Evolutionary conservation across 2,113 vertebrate genomes (phyloP).

Genomic region (Tetrao urogallus): DNA sequence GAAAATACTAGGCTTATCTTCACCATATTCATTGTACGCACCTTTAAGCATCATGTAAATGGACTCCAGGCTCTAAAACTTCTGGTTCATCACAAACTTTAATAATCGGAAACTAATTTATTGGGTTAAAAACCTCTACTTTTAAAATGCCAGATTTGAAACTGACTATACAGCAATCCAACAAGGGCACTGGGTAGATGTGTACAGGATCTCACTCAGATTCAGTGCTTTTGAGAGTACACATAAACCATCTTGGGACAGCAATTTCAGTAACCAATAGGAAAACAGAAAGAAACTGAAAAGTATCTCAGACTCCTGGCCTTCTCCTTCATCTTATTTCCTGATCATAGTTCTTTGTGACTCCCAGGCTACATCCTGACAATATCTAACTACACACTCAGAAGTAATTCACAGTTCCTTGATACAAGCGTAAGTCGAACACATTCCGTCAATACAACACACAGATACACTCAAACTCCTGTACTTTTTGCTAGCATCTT

Average conservation of each 20-base stretch:
- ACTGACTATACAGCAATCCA: rapidly evolving
- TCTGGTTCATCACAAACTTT: background rate
- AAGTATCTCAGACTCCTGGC: background rate
- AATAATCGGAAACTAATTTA: background rate
- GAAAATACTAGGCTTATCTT: background rate
- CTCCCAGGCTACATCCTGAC: background rate
- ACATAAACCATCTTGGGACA: background rate
- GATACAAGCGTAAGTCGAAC: background rate
- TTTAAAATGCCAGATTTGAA: background rate
- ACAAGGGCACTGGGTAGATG: background rate
- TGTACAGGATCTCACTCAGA: rapidly evolving
- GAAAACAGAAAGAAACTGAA: background rate
- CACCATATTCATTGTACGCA: background rate
- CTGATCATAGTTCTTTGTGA: background rate
- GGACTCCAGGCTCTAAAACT: background rate
- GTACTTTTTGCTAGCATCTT: background rate
- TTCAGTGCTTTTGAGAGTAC: background rate
- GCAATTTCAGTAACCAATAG: background rate
- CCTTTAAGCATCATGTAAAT: background rate
- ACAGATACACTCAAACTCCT: background rate
- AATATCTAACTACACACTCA: background rate
- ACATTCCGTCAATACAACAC: background rate
- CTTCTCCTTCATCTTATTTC: background rate
- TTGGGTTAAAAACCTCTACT: background rate
- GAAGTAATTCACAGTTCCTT: rapidly evolving